Evolutionary conservation across 2,113 vertebrate genomes (phyloP).

Genomic region (Carlito syrichta): DNA sequence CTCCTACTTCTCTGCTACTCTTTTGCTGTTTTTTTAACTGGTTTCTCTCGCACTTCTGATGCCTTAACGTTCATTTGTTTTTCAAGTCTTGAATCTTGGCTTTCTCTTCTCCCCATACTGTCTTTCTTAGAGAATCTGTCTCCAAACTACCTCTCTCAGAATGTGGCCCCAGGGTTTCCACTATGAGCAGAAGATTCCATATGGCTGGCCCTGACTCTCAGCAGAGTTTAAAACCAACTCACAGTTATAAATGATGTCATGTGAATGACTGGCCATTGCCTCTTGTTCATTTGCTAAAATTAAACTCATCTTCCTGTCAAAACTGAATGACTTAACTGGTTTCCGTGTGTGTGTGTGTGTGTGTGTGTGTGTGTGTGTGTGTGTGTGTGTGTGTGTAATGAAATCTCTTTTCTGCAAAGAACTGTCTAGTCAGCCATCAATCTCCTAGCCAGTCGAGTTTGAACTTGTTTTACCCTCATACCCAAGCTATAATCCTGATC

Average conservation of each 20-base stretch:
- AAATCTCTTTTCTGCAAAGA: too few species aligned
- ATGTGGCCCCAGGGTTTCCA: background rate
- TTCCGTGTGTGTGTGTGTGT: background rate
- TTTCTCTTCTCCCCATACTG: background rate
- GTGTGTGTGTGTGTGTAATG: too few species aligned
- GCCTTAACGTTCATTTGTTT: background rate
- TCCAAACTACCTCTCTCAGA: background rate
- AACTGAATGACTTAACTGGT: background rate
- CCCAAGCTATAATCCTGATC: background rate
- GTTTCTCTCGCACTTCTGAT: background rate
- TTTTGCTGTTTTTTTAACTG: background rate
- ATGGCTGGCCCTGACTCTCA: background rate
- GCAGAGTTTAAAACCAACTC: background rate
- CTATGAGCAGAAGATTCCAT: background rate
- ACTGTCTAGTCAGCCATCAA: too few species aligned
- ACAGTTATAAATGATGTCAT: background rate
- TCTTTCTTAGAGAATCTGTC: background rate
- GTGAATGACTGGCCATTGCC: background rate
- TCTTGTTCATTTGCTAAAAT: slow-evolving; percentile 35
- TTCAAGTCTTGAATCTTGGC: background rate
- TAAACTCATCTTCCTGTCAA: slow-evolving; percentile 24
- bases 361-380: background rate
- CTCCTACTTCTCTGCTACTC: background rate
- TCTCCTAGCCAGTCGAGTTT: background rate
- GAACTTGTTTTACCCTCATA: background rate